Conservation (phyloP, 2,888 invertebrate genomes). For the Adelognathus sp. region DNA sequence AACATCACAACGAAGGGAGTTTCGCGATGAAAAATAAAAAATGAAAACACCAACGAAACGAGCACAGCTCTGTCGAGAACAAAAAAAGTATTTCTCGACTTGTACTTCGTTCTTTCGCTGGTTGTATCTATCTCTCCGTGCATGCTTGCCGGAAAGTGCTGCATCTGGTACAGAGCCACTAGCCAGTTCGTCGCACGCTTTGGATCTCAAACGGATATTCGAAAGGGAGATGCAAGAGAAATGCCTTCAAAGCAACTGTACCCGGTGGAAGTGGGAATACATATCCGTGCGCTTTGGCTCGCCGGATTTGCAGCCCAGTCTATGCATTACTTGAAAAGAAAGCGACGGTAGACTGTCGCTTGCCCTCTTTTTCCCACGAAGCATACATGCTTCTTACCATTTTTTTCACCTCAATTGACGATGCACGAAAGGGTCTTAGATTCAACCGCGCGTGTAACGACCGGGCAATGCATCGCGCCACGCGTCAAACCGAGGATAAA, state of each 20-base stretch:
- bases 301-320: constrained; percentile 13
- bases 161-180: constrained; percentile 5
- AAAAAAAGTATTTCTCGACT: neutral
- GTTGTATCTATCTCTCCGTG: neutral
- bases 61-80: neutral
- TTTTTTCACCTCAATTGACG: constrained; percentile 38
- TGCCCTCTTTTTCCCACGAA: neutral
- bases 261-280: constrained; percentile 21
- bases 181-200: constrained; percentile 56
- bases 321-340: constrained; percentile 17
- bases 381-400: neutral
- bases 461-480: constrained; percentile 30
- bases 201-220: constrained; percentile 66
- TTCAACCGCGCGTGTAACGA: constrained; percentile 12
- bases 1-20: too few relatives aligned
- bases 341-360: neutral
- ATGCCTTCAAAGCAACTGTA: constrained; percentile 64
- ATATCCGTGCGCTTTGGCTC: constrained; percentile 40
- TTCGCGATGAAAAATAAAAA: too few relatives aligned
- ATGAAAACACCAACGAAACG: too few relatives aligned
- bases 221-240: constrained; percentile 59
- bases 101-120: neutral
- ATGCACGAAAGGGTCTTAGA: neutral
- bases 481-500: constrained; percentile 31
- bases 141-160: neutral